These are phyloP conservation scores for Serilophus lunatus DNA, from an alignment of 2,113 vertebrate species.

Conservation along the genomic window DNA sequence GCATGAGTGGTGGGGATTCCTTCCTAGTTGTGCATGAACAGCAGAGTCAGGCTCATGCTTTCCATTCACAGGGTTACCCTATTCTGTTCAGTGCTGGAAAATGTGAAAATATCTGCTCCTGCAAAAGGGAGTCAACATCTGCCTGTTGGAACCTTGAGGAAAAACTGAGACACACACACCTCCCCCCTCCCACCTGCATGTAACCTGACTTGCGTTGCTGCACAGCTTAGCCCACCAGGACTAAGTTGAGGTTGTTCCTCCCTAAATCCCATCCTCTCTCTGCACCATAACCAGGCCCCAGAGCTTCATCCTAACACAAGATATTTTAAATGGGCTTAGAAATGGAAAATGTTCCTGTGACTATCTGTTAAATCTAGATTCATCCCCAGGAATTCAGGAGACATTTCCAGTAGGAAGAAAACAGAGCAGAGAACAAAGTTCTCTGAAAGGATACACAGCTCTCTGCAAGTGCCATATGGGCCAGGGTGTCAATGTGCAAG, in stretches of 20 bases:
- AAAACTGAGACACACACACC: not conserved
- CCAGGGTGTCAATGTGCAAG: accelerated
- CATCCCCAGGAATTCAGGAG: not conserved
- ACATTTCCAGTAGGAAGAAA: not conserved
- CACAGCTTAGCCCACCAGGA: not conserved
- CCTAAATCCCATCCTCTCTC: accelerated
- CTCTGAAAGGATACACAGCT: not conserved
- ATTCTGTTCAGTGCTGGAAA: not conserved
- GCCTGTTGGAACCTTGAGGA: not conserved
- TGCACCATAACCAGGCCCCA: not conserved
- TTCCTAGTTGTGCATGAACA: not conserved
- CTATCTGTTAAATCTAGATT: not conserved
- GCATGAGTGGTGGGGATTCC: not conserved
- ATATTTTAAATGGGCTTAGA: not conserved
- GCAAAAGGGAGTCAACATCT: not conserved
- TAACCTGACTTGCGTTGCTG: not conserved
- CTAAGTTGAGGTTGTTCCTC: not conserved
- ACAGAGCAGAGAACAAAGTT: not conserved
- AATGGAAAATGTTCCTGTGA: not conserved
- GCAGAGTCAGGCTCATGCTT: not conserved
- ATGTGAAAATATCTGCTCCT: not conserved
- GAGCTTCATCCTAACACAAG: not conserved
- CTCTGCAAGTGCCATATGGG: accelerated
- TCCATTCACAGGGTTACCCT: not conserved
- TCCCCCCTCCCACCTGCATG: accelerated